These are phyloP conservation scores for Enteromius radiatus DNA, from an alignment of 2,797 vertebrate genomes.

Conservation along the genomic window DNA sequence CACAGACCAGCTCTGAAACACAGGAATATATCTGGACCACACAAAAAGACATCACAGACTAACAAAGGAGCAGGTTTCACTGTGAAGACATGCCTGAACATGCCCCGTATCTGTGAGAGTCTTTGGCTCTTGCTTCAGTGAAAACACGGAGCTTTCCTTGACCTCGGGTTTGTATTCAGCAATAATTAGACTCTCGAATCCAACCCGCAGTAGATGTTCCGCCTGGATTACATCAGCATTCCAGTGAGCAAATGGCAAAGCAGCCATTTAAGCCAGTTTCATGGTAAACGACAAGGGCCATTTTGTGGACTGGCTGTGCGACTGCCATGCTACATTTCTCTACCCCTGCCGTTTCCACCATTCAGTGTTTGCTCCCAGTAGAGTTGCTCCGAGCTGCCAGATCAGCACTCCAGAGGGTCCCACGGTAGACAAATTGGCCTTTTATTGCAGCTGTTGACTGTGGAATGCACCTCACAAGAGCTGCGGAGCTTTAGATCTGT, in stretches of 20 bases:
- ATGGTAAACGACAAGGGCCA: background rate
- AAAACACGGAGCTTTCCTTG: slow-evolving; percentile 34
- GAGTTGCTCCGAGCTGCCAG: slow-evolving; percentile 27
- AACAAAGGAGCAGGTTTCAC: slow-evolving; percentile 6
- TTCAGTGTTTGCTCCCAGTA: slow-evolving; percentile 18
- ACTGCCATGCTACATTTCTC: slow-evolving; percentile 12
- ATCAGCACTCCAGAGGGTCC: slow-evolving; percentile 23
- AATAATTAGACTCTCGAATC: slow-evolving; percentile 28
- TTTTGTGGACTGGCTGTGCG: background rate
- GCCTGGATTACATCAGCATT: slow-evolving; percentile 14
- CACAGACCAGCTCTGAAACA: slow-evolving; percentile 14
- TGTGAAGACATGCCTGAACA: slow-evolving; percentile 30
- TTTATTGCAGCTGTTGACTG: slow-evolving; percentile 44
- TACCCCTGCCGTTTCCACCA: background rate
- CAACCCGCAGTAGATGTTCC: background rate
- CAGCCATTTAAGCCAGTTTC: slow-evolving; percentile 26
- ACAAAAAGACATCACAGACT: background rate
- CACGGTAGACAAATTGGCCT: slow-evolving; percentile 49
- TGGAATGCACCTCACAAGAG: slow-evolving; percentile 29
- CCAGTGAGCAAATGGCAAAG: slow-evolving; percentile 28
- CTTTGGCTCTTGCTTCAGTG: background rate
- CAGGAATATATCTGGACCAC: slow-evolving; percentile 27
- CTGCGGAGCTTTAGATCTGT: slow-evolving; percentile 18
- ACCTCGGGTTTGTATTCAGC: slow-evolving; percentile 22
- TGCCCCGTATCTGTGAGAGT: slow-evolving; percentile 3